Percentiles rank a stretch among this genome's conserved stretches.
These are phyloP conservation scores for Dipodomys stephensi DNA, from an alignment of 2,113 vertebrate species.

Conservation along the genomic window DNA sequence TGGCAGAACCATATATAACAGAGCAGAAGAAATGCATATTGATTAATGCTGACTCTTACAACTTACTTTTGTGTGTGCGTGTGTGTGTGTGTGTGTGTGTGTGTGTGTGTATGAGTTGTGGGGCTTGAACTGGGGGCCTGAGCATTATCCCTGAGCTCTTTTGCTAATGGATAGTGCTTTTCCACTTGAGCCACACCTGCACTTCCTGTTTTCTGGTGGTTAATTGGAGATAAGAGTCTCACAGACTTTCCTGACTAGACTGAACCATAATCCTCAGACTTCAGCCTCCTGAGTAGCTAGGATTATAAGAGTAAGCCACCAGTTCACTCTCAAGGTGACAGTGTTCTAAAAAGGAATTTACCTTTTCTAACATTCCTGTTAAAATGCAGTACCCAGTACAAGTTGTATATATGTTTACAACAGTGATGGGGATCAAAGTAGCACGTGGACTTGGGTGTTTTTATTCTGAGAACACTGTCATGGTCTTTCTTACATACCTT, in stretches of 20 bases:
- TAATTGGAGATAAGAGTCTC: too few species aligned
- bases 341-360: slow-evolving; percentile 13
- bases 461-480: background rate
- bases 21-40: background rate
- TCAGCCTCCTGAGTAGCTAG: too few species aligned
- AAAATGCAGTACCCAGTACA: background rate
- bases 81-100: too few species aligned
- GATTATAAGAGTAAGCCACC: too few species aligned
- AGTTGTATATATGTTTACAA: background rate
- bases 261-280: too few species aligned
- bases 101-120: too few species aligned
- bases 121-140: too few species aligned
- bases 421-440: background rate
- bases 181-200: too few species aligned
- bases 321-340: background rate
- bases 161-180: too few species aligned
- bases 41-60: background rate
- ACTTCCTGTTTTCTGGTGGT: too few species aligned
- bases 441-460: background rate
- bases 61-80: background rate
- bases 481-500: background rate
- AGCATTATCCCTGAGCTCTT: too few species aligned
- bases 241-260: too few species aligned
- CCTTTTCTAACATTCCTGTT: background rate
- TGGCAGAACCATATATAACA: background rate